Conservation (phyloP, 1,140 invertebrate genomes). For the Solenopsis fugax region DNA sequence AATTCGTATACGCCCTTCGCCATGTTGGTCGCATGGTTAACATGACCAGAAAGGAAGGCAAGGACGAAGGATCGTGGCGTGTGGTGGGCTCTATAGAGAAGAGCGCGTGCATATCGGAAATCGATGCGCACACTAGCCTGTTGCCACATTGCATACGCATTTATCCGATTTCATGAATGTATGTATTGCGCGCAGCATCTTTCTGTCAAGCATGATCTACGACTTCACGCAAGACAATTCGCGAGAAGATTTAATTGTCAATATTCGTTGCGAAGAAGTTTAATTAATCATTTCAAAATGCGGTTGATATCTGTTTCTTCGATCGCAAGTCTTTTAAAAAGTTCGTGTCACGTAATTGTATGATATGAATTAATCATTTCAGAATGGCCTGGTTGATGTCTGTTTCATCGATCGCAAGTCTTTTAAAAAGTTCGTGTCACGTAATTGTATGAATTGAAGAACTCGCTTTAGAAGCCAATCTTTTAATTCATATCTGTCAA, state of each 20-base stretch:
- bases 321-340: background rate
- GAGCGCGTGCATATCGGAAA: constrained; percentile 66
- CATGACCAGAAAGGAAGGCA: constrained; percentile 25
- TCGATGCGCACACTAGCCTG: constrained; percentile 69
- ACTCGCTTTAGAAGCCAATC: background rate
- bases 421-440: background rate
- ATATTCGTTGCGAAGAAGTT: background rate
- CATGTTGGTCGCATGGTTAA: constrained; percentile 34
- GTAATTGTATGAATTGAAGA: background rate
- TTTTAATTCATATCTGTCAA: background rate
- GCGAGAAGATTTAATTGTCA: background rate
- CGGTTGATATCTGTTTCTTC: background rate
- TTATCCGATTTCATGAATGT: constrained; percentile 69
- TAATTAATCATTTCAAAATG: background rate
- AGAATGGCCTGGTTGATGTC: background rate
- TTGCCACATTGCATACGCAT: constrained; percentile 67
- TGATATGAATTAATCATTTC: too few species aligned
- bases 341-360: background rate
- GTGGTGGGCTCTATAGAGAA: constrained; percentile 19
- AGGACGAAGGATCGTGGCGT: constrained; percentile 51
- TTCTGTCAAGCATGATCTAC: constrained; percentile 27
- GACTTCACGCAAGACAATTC: background rate
- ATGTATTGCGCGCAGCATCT: constrained; percentile 23
- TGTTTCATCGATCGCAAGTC: background rate
- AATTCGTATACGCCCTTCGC: constrained; percentile 30